Evolutionary conservation across 2,797 vertebrate genomes (phyloP).

Genomic region (Psittacula echo): DNA sequence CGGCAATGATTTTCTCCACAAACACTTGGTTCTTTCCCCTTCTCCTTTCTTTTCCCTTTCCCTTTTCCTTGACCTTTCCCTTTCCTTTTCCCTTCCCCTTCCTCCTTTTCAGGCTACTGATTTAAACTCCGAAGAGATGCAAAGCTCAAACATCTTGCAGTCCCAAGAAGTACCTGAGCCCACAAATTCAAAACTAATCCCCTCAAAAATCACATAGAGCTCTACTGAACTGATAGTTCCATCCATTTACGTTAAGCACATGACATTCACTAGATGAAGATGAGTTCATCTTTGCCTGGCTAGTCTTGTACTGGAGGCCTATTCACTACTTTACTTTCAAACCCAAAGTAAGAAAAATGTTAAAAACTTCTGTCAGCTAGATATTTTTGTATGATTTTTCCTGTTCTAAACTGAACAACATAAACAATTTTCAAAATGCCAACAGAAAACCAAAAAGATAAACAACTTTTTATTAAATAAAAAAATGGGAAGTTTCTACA

Average conservation of each 20-base stretch:
- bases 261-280: neutral
- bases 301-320: neutral
- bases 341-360: neutral
- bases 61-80: neutral
- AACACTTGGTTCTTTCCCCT: neutral
- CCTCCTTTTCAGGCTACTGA: neutral
- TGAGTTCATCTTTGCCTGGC: neutral
- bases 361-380: neutral
- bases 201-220: neutral
- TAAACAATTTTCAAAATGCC: neutral
- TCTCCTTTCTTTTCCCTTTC: neutral
- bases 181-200: neutral
- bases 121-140: neutral
- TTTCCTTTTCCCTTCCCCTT: neutral
- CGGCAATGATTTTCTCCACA: neutral
- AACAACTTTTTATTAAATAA: neutral
- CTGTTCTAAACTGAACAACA: neutral
- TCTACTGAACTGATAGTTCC: neutral
- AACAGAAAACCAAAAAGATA: neutral
- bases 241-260: neutral
- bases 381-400: neutral
- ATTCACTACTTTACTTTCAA: neutral
- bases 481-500: neutral
- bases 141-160: neutral
- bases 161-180: neutral